phyloP scores from a whole-genome alignment of 2,797 vertebrate species.

The Aplochiton taeniatus region DNA sequence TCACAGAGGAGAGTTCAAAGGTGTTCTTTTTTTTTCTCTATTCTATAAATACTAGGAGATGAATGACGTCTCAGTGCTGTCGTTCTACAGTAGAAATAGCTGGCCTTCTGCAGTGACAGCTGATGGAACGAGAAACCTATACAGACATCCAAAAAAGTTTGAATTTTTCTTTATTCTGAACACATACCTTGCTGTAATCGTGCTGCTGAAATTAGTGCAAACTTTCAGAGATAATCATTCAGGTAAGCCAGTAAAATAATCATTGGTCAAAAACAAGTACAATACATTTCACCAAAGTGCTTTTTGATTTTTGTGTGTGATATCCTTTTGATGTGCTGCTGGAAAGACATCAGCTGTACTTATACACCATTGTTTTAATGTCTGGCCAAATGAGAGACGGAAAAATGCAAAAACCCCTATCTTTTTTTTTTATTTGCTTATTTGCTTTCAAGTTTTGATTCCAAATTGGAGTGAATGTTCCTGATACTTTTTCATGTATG shows the following conservation, averaged over 20 bases:
- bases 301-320: conserved; percentile 64
- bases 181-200: too few relatives aligned
- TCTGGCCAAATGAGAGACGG: conserved; percentile 68
- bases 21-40: too few relatives aligned
- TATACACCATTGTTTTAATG: conserved; percentile 67
- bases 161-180: too few relatives aligned
- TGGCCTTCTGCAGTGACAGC: too few relatives aligned
- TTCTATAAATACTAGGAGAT: too few relatives aligned
- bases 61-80: too few relatives aligned
- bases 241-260: conserved; percentile 32
- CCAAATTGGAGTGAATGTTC: conserved; percentile 18
- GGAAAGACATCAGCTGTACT: conserved; percentile 56
- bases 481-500: not conserved
- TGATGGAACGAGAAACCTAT: too few relatives aligned
- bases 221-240: too few relatives aligned
- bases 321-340: conserved; percentile 62
- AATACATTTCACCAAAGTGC: conserved; percentile 55
- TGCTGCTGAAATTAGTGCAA: too few relatives aligned
- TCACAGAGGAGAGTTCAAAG: too few relatives aligned
- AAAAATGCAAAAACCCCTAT: conserved; percentile 31
- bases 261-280: conserved; percentile 47
- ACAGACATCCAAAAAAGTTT: too few relatives aligned
- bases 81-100: too few relatives aligned
- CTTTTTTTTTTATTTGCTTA: conserved; percentile 14
- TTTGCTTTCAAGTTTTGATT: conserved; percentile 28